Evolutionary conservation across 2,797 vertebrate genomes (phyloP), one percentile per base, ranked within the genome.

Genomic region (Megalops cyprinoides): DNA sequence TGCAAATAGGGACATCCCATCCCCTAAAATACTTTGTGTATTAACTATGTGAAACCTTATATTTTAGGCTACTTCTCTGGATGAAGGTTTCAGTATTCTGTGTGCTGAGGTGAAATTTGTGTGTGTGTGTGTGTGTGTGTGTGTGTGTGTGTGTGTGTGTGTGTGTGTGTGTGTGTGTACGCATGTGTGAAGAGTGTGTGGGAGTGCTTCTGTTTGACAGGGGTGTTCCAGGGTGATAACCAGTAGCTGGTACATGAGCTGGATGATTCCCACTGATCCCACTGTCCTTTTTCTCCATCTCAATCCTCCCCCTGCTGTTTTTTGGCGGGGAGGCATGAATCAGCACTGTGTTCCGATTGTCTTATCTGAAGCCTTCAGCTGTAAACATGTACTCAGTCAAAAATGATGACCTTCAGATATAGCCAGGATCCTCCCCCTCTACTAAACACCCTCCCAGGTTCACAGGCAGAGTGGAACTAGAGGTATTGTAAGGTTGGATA

Each of bases 171-270:
- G 49, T 15, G 1, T 51, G 7, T 1, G 56, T 20, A 4, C 56
- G 4, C 5, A 56, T 60, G 56, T 25, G 28, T 69, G 31, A 18
- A 44, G 69, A 73, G n/a, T 71, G 23, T 18, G 62, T 3, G n/a
- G n/a, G n/a, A n/a, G n/a, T n/a, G n/a, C n/a, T n/a, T n/a, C 69
- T 44, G 37, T 46, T 46, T 31, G 77, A 78, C 58, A 9, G 74
- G 37, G 23, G 10, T 46, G 3, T 56, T 79, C 53, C 91, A 97
- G 96, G 96, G 95, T 77, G 96, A 98, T 89, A 97, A 93, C 89
- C 92, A 95, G 79, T 95, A 96, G 86, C 91, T 97, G 84, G 96
- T 97, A 12, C 96, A 97, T 0, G 95, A 97, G 84, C 88, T 97
- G 87, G 96, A 98, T 74, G 94, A 95, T 87, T 92, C 94, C 28